Evolutionary conservation across 2,797 vertebrate species (phyloP), one percentile per base, ranked within the genome.

Genomic region (Urosaurus nigricauda): DNA sequence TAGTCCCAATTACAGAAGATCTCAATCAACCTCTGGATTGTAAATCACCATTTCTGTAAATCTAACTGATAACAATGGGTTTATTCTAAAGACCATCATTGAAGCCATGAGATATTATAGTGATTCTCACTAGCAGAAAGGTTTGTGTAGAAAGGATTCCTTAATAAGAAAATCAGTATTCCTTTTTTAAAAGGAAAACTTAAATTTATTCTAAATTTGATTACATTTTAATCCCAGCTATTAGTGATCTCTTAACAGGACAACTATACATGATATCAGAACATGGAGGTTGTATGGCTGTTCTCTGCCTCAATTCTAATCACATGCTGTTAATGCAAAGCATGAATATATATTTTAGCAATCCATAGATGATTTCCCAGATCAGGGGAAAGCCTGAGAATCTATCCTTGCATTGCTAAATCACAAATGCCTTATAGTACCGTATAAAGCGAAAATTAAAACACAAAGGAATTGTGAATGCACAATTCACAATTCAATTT

Each of bases 61-160:
- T 60, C 58, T 19, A 60, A 60, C 58, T 60, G 17, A 60, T 60
- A 43, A 60, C 58, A 21, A 5, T 60, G 58, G 19, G 58, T 60
- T 5, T 60, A 60, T 19, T 60, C 58, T 60, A 60, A 19, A 19
- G 19, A 19, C 19, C 19, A 21, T 17, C 7, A 60, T 60, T 60
- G 19, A 60, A 60, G 19, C 21, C 58, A 60, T 60, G 17, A 60
- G 19, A 19, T 21, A 60, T 60, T 93, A 91, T 43, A 93, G 56
- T n/a, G 11, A 8, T 1, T 89, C 92, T 81, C 37, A 40, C 58
- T 40, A 90, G 73, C 19, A 73, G 0, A 80, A 21, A 90, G 80
- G 1, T 35, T 85, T 9, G 91, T 63, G 56, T 3, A 84, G 94
- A 91, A 8, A 8, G 1, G 8, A 4, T 12, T 9, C n/a, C 29